Evolutionary conservation across 1,140 invertebrate genomes (phyloP).

Genomic region (Lordiphosa collinella): DNA sequence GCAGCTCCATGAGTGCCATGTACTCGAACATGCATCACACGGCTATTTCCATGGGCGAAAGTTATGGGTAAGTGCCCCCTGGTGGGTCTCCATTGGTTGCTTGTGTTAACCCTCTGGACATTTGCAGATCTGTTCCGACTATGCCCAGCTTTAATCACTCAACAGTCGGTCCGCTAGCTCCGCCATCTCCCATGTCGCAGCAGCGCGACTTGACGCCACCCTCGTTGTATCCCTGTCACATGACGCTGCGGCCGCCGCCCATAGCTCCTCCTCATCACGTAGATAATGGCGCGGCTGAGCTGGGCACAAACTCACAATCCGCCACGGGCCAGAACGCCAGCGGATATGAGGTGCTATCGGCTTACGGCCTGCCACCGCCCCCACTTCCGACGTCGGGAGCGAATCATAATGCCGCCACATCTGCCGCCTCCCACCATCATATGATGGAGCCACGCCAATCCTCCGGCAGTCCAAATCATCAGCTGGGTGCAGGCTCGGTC

Average conservation of each 20-base stretch:
- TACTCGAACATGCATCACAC: constrained; percentile 72
- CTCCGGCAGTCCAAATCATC: constrained; percentile 32
- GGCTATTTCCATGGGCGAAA: constrained; percentile 65
- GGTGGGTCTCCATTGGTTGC: neutral
- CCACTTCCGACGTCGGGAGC: constrained; percentile 21
- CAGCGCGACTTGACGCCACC: constrained; percentile 74
- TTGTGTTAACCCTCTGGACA: neutral
- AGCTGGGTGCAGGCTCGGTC: constrained; percentile 24
- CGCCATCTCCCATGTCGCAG: constrained; percentile 58
- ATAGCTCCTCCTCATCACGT: constrained; percentile 39
- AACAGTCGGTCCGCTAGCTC: constrained; percentile 49
- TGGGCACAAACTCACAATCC: constrained; percentile 10
- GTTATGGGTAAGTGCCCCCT: constrained; percentile 56
- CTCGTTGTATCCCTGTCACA: constrained; percentile 74
- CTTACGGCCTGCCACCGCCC: constrained; percentile 49
- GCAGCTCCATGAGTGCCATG: constrained; percentile 71
- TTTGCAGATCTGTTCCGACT: constrained; percentile 53
- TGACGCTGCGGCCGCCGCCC: constrained; percentile 53
- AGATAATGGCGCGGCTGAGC: constrained; percentile 4
- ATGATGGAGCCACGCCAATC: constrained; percentile 33
- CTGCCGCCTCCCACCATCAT: constrained; percentile 23
- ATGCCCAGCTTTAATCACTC: constrained; percentile 67
- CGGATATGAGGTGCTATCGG: constrained; percentile 49
- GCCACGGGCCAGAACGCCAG: constrained; percentile 16
- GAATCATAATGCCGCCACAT: constrained; percentile 3